Evolutionary conservation across 2,113 vertebrate genomes (phyloP), one percentile per base, ranked within the genome.

Genomic region (Corythaeola cristata): DNA sequence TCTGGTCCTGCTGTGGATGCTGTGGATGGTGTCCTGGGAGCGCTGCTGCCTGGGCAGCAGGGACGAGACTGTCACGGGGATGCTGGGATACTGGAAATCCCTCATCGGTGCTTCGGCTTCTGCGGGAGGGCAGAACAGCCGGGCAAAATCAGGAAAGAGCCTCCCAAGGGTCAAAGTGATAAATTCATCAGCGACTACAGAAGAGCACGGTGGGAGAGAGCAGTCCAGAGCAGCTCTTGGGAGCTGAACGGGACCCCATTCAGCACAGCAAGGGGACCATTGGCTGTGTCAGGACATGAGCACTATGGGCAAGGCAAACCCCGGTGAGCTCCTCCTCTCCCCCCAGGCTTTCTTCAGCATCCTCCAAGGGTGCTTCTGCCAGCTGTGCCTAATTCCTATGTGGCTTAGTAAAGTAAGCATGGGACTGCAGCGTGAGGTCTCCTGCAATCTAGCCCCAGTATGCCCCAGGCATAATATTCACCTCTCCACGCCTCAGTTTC

Each of bases 21-120:
- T 60, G n/a, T 6, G 9, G 52, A 47, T 63, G 49, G 8, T 68
- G 5, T 68, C 35, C 47, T 3, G 3, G 52, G n/a, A 47, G 39
- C 23, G 44, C 19, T 0, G 0, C 18, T 50, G 6, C 27, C 30
- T 0, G 0, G 32, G 41, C 72, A 67, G 66, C 12, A 35, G 58
- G 69, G 49, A 88, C 8, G 23, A 37, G 30, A 69, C 30, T 69
- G 64, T 10, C 16, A 39, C 41, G 21, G 37, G 15, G n/a, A 11
- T 59, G 32, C 11, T 59, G 59, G 37, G 24, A 16, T 55, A 22
- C 13, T 67, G 79, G 66, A 47, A 72, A 85, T 14, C 20, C 39
- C 6, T 50, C 32, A 11, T 7, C 0, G 0, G 37, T 1, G 2
- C 60, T 78, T 81, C 0, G 0, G 19, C 47, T 85, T 53, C 66